Evolutionary conservation across 2,113 vertebrate genomes (phyloP).

Genomic region (Epinephelus moara): DNA sequence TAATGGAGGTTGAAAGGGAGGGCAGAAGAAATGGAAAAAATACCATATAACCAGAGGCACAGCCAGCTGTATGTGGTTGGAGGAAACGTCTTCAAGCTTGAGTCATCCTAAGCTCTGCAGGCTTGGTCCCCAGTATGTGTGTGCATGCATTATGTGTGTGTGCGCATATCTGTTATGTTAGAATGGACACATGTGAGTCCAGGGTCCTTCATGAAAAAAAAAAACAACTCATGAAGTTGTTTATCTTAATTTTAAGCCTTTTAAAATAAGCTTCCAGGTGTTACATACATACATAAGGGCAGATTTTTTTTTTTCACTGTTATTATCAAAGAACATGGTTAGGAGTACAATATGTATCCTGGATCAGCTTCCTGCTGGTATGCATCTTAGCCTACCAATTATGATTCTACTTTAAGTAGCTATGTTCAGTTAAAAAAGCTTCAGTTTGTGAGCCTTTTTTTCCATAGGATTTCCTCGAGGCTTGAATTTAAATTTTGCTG

Average conservation of each 20-base stretch:
- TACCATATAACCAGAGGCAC: slow-evolving; percentile 75
- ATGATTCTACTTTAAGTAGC: too few species aligned
- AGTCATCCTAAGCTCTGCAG: slow-evolving; percentile 71
- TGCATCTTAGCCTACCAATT: too few species aligned
- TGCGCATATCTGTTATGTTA: neutral
- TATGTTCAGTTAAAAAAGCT: neutral
- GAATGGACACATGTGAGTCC: neutral
- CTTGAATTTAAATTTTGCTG: too few species aligned
- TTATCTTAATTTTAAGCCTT: neutral
- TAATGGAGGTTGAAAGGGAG: slow-evolving; percentile 38
- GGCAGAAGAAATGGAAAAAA: slow-evolving; percentile 25
- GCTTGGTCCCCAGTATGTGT: slow-evolving; percentile 10
- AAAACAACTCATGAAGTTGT: neutral
- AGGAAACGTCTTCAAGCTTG: slow-evolving; percentile 80
- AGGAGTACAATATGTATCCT: neutral
- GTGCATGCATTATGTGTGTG: neutral
- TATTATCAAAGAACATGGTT: neutral
- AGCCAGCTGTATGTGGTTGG: slow-evolving; percentile 80
- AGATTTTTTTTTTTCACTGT: too few species aligned
- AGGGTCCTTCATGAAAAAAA: neutral
- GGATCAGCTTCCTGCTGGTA: neutral
- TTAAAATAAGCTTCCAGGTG: neutral
- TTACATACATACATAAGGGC: neutral
- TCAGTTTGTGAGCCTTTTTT: neutral
- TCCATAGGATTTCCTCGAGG: neutral